phyloP scores from a whole-genome alignment of 2,888 invertebrate genomes.

The Calliopum simillimum region DNA sequence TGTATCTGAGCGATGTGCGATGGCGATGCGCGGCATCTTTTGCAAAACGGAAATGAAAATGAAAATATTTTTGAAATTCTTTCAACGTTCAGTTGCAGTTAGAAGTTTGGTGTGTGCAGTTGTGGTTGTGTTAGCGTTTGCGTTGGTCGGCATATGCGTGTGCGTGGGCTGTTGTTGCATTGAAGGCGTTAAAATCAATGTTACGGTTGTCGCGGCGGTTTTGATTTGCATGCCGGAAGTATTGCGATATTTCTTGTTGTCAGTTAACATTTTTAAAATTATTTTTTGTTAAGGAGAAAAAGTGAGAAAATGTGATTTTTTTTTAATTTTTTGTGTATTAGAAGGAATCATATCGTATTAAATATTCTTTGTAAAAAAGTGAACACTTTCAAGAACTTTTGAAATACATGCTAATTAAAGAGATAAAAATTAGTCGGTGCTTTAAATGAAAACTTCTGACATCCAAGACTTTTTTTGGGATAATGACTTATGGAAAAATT shows the following conservation, averaged over 20 bases:
- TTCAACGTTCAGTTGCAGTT: conserved; percentile 38
- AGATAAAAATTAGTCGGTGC: no score
- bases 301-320: no score
- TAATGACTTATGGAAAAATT: no score
- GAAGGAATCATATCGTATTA: no score
- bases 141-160: conserved; percentile 1
- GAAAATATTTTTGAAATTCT: not conserved
- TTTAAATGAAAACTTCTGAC: no score
- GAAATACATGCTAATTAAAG: no score
- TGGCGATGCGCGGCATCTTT: not conserved
- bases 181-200: not conserved
- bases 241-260: not conserved
- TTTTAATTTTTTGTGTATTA: no score
- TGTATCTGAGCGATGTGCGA: conserved; percentile 25
- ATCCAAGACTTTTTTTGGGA: no score
- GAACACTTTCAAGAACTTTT: no score
- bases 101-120: conserved; percentile 30
- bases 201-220: not conserved
- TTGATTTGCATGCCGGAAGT: conserved; percentile 5
- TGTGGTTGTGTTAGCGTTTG: conserved; percentile 1
- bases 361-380: no score
- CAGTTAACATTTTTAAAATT: no score
- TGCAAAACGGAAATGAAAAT: conserved; percentile 30
- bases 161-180: conserved; percentile 8
- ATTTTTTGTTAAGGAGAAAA: no score